phyloP scores from a whole-genome alignment of 1,140 invertebrate species.

The Listronotus bonariensis region DNA sequence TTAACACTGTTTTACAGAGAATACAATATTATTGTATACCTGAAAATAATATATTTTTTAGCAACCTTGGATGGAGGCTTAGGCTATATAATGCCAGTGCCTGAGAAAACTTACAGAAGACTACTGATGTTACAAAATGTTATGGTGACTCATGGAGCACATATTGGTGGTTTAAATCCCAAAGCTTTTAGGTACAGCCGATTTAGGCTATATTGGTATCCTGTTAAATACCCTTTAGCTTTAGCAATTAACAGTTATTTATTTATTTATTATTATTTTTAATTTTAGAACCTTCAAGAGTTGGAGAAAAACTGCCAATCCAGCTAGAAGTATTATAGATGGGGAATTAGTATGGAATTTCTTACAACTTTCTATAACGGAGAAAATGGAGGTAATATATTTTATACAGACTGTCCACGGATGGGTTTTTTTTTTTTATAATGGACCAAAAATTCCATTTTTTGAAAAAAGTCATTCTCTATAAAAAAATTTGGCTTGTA shows the following conservation, averaged over 20 bases:
- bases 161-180: conserved; percentile 84
- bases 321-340: conserved; percentile 88
- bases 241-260: neutral
- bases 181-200: conserved; percentile 71
- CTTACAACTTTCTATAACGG: conserved; percentile 77
- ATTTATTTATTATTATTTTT: conserved; percentile 32
- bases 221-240: neutral
- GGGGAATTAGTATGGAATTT: conserved; percentile 91
- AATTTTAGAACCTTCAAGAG: conserved; percentile 73
- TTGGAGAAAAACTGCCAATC: conserved; percentile 71
- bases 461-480: too few relatives aligned
- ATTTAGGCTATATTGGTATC: neutral
- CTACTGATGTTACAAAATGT: conserved; percentile 98
- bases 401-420: too few relatives aligned
- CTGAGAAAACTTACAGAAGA: conserved; percentile 91
- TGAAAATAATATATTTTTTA: conserved; percentile 60
- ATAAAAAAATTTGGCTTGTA: too few relatives aligned
- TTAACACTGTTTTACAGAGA: neutral
- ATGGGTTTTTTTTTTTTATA: too few relatives aligned
- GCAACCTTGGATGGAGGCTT: conserved; percentile 92
- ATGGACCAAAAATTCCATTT: too few relatives aligned
- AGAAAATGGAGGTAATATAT: conserved; percentile 76
- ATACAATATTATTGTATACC: neutral
- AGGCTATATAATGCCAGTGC: conserved; percentile 89
- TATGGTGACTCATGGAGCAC: conserved; percentile 82